Evolutionary conservation across 2,797 vertebrate species (phyloP).

Genomic region (Micropoecilia bifurca): DNA sequence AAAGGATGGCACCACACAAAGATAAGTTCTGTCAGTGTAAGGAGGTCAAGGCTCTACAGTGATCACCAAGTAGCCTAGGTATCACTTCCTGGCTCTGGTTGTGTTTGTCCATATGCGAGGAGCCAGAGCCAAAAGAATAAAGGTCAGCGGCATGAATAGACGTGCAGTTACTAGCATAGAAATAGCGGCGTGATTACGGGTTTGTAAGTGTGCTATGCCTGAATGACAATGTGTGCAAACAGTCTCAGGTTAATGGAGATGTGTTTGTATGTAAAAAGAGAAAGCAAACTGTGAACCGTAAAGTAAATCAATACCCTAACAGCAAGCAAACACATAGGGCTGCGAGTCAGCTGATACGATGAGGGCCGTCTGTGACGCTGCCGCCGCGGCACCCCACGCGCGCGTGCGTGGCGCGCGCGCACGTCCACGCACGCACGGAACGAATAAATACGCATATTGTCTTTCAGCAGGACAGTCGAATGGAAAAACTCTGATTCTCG

Average conservation of each 20-base stretch:
- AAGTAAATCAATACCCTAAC: constrained; percentile 12
- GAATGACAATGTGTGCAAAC: constrained; percentile 17
- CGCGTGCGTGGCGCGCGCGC: no score
- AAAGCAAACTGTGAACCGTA: background rate
- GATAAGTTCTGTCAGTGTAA: constrained; percentile 44
- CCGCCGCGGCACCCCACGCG: background rate
- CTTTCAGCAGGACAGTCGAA: constrained; percentile 58
- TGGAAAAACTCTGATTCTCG: constrained; percentile 69
- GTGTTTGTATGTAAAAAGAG: constrained; percentile 10
- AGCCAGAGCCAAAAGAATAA: constrained; percentile 48
- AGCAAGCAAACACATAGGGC: background rate
- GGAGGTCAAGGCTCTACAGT: constrained; percentile 53
- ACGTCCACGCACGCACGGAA: constrained; percentile 13
- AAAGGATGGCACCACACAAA: constrained; percentile 19
- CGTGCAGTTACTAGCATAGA: constrained; percentile 24
- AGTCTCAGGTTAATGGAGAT: background rate
- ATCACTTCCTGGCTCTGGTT: constrained; percentile 65
- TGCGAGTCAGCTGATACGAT: background rate
- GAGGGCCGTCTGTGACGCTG: constrained; percentile 1
- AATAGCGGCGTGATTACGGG: constrained; percentile 16
- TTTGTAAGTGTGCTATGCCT: constrained; percentile 16
- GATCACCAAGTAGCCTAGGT: constrained; percentile 43
- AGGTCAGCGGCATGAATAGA: constrained; percentile 62
- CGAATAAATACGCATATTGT: constrained; percentile 63
- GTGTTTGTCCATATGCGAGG: constrained; percentile 59